phyloP scores from a whole-genome alignment of 2,113 vertebrate genomes.

The Opisthocomus hoazin region DNA sequence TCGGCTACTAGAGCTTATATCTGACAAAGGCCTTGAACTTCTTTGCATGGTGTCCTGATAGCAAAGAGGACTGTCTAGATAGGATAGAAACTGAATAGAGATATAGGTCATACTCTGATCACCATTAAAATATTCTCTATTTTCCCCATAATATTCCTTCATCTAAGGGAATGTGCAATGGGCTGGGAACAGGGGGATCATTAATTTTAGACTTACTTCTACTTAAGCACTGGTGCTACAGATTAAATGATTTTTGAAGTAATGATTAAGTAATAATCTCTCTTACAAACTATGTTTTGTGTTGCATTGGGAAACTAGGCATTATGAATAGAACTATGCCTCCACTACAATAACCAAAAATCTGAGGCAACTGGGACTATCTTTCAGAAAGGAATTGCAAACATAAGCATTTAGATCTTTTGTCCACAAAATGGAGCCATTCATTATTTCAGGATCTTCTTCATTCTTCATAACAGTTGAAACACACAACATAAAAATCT shows the following conservation, averaged over 20 bases:
- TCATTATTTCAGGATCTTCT: not conserved
- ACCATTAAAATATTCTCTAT: conserved; percentile 17
- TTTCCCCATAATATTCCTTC: not conserved
- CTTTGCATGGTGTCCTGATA: not conserved
- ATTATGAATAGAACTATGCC: not conserved
- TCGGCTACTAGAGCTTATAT: not conserved
- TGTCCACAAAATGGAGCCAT: not conserved
- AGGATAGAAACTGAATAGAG: not conserved
- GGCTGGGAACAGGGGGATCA: not conserved
- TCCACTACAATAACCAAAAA: not conserved
- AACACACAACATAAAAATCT: not conserved
- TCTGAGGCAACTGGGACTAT: not conserved
- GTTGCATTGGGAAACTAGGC: not conserved
- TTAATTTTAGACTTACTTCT: not conserved
- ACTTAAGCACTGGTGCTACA: not conserved
- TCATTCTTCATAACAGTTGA: not conserved
- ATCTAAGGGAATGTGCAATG: not conserved
- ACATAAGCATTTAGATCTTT: not conserved
- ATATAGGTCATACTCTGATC: not conserved
- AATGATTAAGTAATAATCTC: not conserved
- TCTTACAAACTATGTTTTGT: not conserved
- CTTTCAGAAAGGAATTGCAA: not conserved
- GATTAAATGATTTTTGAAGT: not conserved
- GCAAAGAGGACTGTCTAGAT: not conserved
- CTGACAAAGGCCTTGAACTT: not conserved